These are phyloP conservation scores for Beris morrisii DNA, from an alignment of 2,888 invertebrate genomes.

Conservation along the genomic window DNA sequence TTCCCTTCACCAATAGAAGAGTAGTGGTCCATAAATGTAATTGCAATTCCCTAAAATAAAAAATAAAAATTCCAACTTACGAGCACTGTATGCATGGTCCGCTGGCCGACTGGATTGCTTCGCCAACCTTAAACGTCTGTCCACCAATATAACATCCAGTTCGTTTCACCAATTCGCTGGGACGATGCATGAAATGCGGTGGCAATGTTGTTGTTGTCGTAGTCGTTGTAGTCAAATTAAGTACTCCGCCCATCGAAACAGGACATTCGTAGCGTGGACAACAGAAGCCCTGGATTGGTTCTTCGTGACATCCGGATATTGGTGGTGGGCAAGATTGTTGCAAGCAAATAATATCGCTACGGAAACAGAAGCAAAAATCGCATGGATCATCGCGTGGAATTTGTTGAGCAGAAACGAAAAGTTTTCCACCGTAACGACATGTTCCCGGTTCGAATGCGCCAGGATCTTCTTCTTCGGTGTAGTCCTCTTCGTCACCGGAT, in stretches of 20 bases:
- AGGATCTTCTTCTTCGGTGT: conserved; percentile 69
- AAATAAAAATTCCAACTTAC: conserved; percentile 63
- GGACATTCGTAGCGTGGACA: conserved; percentile 94
- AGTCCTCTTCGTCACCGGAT: conserved; percentile 63
- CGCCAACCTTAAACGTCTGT: conserved; percentile 82
- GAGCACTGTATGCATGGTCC: conserved; percentile 94
- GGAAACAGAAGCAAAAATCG: conserved; percentile 96
- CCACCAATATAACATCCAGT: conserved; percentile 87
- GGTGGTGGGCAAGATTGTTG: conserved; percentile 96
- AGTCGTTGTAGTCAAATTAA: conserved; percentile 83
- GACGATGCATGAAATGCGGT: conserved; percentile 72
- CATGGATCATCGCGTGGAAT: conserved; percentile 93
- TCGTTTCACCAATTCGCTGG: conserved; percentile 41
- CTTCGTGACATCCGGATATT: conserved; percentile 87
- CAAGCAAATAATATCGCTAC: conserved; percentile 92
- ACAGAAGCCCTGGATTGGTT: conserved; percentile 91
- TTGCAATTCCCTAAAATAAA: neutral
- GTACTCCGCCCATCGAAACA: conserved; percentile 80
- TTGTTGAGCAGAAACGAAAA: conserved; percentile 92
- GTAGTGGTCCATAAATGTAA: no score
- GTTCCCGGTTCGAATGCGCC: conserved; percentile 83
- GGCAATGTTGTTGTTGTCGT: conserved; percentile 86
- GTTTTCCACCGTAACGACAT: conserved; percentile 88
- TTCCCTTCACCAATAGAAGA: no score
- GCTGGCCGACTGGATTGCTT: conserved; percentile 80